Evolutionary conservation across 2,888 invertebrate genomes (phyloP).

Genomic region (Pollenia labialis): DNA sequence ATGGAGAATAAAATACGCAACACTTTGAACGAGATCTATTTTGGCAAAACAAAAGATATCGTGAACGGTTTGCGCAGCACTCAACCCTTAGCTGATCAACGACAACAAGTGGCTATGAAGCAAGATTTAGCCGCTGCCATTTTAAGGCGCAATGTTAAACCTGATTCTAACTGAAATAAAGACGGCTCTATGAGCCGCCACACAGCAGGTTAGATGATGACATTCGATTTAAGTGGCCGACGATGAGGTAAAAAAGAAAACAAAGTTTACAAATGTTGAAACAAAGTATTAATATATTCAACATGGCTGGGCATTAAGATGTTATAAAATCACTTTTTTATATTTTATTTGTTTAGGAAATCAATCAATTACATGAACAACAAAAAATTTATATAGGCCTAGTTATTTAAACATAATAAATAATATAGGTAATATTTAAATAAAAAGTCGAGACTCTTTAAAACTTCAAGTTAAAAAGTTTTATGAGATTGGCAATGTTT

Average conservation of each 20-base stretch:
- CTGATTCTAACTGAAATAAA: conserved; percentile 82
- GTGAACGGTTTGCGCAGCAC: conserved; percentile 95
- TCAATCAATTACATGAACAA: conserved; percentile 65
- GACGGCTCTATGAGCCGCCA: conserved; percentile 56
- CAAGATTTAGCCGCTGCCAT: conserved; percentile 94
- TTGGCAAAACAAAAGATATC: conserved; percentile 99
- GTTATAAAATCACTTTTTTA: conserved; percentile 57
- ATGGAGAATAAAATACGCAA: conserved; percentile 99
- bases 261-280: conserved; percentile 63
- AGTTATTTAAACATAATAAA: conserved; percentile 65
- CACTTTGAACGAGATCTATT: conserved; percentile 99
- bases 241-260: conserved; percentile 45
- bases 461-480: conserved; percentile 20
- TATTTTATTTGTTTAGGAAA: conserved; percentile 69
- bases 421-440: conserved; percentile 64
- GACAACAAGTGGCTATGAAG: conserved; percentile 92
- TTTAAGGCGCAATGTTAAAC: conserved; percentile 91
- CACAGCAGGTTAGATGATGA: conserved; percentile 36
- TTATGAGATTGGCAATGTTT: conserved; percentile 25
- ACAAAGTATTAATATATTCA: conserved; percentile 67
- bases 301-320: conserved; percentile 69
- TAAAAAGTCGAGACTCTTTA: conserved; percentile 54
- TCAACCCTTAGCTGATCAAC: conserved; percentile 92
- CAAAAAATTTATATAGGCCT: conserved; percentile 61
- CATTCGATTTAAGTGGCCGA: conserved; percentile 26